These are phyloP conservation scores for Arctocebus calabarensis DNA, from an alignment of 2,797 vertebrate genomes.

Conservation along the genomic window DNA sequence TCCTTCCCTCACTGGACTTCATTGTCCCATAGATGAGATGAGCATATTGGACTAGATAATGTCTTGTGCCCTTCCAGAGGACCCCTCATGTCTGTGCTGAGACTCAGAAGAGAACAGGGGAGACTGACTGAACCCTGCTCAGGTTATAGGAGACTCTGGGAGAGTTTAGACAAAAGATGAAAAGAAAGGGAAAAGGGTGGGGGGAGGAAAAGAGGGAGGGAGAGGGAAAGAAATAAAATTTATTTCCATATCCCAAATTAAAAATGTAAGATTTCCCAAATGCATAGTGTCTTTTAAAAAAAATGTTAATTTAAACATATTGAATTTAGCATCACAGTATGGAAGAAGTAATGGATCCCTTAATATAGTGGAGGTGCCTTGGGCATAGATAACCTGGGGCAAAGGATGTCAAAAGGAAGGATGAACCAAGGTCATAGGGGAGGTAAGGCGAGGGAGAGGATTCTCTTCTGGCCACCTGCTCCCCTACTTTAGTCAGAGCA, in stretches of 20 bases:
- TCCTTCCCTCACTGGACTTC: neutral
- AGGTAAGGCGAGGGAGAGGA: fast-evolving
- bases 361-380: neutral
- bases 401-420: neutral
- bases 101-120: neutral
- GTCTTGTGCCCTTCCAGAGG: neutral
- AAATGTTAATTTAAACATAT: constrained; percentile 5
- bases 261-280: constrained; percentile 44
- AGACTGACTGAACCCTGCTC: neutral
- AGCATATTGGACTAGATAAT: neutral
- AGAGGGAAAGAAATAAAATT: neutral
- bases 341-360: neutral
- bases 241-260: neutral
- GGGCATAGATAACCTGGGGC: neutral
- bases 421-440: fast-evolving
- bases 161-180: neutral
- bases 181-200: neutral
- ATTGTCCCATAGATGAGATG: neutral
- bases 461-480: neutral
- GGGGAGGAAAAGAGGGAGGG: too few species aligned
- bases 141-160: neutral
- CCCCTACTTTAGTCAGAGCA: neutral
- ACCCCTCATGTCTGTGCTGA: neutral
- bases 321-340: neutral
- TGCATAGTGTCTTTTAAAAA: neutral